Evolutionary conservation across 1,140 invertebrate species (phyloP), one percentile per base, ranked within the genome.

Genomic region (Lepidurus packardi): DNA sequence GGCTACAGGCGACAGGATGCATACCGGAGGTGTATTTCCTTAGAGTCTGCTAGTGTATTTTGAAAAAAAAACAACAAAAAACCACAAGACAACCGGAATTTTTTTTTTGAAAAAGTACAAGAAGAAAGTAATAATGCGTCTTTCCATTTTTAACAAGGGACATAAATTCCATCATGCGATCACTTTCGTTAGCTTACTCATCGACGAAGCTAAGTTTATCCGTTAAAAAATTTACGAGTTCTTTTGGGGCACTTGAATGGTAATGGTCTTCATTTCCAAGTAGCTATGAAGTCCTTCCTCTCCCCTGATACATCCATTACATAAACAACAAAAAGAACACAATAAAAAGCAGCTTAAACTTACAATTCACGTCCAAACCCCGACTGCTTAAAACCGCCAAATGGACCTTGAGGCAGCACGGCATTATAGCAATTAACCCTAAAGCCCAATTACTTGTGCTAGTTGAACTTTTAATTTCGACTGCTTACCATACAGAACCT

Each of bases 321-420:
- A 34, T 34, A 34, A 34, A 80, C n/a, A 47, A 11, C 3, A 0
- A 43, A 41, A 44, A 79, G 21, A 74, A 78, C 8, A 75, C 24
- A 25, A 78, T 16, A 24, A 75, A 73, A 74, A 78, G 16, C 76
- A n/a, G 53, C 43, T 5, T 41, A 47, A 80, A 87, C 89, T 88
- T 87, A 91, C 90, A 93, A 84, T 85, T 95, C 94, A 80, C 93
- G 88, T 13, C 94, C 94, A 81, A 91, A 88, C 73, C 94, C 94
- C 43, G 94, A 95, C 84, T 91, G 89, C 84, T 96, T 96, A 84
- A 89, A 96, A 13, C 94, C 94, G 73, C 94, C 94, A 84, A 96
- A 96, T 41, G 94, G 94, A 53, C 91, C 89, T 82, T 93, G 90
- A 1, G 91, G 87, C 75, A 88, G 85, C 43, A 94, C 89, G 24